Evolutionary conservation across 2,113 vertebrate species (phyloP).

Genomic region (Chlorodrepanis virens): DNA sequence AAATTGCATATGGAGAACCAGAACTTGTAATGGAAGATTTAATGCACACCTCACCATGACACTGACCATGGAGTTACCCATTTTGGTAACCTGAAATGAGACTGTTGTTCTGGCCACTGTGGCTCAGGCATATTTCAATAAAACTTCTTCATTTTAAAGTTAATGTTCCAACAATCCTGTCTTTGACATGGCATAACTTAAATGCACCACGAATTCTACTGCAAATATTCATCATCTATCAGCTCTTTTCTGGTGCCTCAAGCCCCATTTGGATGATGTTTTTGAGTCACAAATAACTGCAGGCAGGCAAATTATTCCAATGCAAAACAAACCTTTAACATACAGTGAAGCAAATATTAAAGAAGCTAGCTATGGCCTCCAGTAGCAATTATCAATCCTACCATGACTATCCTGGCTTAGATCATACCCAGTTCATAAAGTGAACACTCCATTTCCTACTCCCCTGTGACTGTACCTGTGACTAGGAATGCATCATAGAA

Average conservation of each 20-base stretch:
- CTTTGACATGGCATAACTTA: background rate
- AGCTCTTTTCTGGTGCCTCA: background rate
- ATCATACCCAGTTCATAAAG: background rate
- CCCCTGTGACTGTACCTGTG: background rate
- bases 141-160: background rate
- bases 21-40: background rate
- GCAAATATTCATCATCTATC: background rate
- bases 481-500: background rate
- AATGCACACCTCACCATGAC: background rate
- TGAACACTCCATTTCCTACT: background rate
- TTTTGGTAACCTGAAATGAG: background rate
- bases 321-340: slow-evolving; percentile 22
- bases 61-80: background rate
- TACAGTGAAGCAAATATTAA: slow-evolving; percentile 29
- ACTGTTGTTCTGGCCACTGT: background rate
- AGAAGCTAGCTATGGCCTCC: slow-evolving; percentile 10
- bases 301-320: slow-evolving; percentile 37
- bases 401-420: background rate
- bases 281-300: slow-evolving; percentile 31
- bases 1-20: background rate
- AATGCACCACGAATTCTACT: background rate
- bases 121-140: background rate
- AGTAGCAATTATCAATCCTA: slow-evolving; percentile 38
- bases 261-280: background rate
- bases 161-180: background rate